Evolutionary conservation across 2,113 vertebrate species (phyloP).

Genomic region (Peromyscus californicus): DNA sequence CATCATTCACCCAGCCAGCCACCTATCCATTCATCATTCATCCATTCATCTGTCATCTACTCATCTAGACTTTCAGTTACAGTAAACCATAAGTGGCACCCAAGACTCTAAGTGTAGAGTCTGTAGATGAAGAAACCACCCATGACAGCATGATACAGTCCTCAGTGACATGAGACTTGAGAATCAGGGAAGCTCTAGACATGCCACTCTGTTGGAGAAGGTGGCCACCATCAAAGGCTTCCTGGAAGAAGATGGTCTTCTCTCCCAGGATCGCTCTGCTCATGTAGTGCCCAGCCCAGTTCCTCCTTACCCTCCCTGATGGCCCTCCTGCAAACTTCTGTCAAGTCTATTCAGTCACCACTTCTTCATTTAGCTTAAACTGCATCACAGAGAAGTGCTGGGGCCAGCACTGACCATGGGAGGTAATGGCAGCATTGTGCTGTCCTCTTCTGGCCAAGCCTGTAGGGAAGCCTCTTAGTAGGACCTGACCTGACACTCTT

Average conservation of each 20-base stretch:
- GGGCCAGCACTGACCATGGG: neutral
- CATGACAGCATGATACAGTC: rapidly evolving
- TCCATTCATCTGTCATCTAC: neutral
- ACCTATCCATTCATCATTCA: neutral
- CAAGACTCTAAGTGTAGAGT: neutral
- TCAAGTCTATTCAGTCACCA: neutral
- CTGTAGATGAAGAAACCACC: neutral
- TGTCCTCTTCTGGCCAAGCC: rapidly evolving
- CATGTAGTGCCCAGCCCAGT: neutral
- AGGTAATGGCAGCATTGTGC: neutral
- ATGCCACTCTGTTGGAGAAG: neutral
- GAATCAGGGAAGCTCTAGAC: neutral
- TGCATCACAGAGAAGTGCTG: too few species aligned
- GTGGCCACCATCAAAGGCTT: neutral
- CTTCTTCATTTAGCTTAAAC: neutral
- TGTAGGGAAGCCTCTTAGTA: neutral
- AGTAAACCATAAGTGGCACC: neutral
- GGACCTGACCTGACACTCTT: neutral
- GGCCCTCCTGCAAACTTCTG: rapidly evolving
- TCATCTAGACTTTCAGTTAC: neutral
- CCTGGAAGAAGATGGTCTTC: neutral
- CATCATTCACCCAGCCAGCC: neutral
- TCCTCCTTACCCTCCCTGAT: rapidly evolving
- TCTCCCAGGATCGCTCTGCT: neutral
- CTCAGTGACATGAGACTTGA: neutral